These are phyloP conservation scores for Battus philenor DNA, from an alignment of 1,140 invertebrate genomes.

Conservation along the genomic window DNA sequence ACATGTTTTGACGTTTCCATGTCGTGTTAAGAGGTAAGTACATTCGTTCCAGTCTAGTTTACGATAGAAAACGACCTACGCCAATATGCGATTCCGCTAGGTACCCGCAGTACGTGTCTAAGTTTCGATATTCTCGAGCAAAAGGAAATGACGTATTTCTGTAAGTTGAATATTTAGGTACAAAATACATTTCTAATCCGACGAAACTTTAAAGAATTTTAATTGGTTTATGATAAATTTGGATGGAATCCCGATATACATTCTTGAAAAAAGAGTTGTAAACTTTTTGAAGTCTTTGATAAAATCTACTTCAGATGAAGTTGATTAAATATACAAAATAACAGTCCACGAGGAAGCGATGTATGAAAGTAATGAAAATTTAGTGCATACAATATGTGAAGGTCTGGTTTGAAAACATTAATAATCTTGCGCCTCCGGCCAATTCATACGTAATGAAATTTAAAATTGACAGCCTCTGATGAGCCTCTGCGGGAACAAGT, in stretches of 20 bases:
- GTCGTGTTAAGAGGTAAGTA: slow-evolving; percentile 34
- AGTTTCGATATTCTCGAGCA: too few relatives aligned
- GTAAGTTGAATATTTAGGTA: too few relatives aligned
- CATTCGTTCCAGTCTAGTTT: slow-evolving; percentile 21
- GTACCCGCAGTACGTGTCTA: too few relatives aligned
- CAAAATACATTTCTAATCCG: too few relatives aligned
- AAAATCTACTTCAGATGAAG: background rate
- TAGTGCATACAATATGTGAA: too few relatives aligned
- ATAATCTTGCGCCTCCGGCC: background rate
- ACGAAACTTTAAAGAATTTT: too few relatives aligned
- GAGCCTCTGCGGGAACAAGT: slow-evolving; percentile 10
- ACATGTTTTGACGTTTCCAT: slow-evolving; percentile 39
- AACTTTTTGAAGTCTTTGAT: background rate
- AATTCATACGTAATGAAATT: background rate
- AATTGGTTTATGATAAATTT: too few relatives aligned
- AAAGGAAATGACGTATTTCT: too few relatives aligned
- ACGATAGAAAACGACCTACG: slow-evolving; percentile 8
- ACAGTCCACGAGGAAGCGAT: background rate
- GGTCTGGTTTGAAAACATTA: too few relatives aligned
- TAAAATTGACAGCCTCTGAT: slow-evolving; percentile 14
- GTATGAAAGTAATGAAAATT: background rate
- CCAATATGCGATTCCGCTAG: too few relatives aligned
- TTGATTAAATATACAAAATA: background rate
- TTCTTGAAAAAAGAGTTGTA: background rate
- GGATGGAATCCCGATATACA: too few relatives aligned